A percentile compares a stretch with the other conserved stretches of the same genome.
phyloP scores from a whole-genome alignment of 2,888 invertebrate genomes.

The Cryptocheilus praepositus region DNA sequence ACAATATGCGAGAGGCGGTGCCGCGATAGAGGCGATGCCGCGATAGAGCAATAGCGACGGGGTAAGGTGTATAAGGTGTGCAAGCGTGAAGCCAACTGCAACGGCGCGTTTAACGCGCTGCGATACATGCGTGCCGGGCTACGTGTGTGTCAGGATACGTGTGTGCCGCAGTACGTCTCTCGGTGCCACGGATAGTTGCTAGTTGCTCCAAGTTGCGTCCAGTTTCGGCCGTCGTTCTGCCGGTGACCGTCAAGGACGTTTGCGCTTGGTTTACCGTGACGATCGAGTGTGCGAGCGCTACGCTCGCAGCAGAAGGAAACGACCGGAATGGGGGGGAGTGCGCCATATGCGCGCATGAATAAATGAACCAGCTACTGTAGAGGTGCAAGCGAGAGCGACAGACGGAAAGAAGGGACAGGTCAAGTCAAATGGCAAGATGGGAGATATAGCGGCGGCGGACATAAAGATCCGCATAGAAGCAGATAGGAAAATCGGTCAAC shows the following conservation, averaged over 20 bases:
- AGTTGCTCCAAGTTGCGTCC: neutral
- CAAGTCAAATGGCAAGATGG: too few relatives aligned
- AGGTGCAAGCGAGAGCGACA: too few relatives aligned
- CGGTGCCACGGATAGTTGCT: neutral
- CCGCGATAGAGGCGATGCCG: too few relatives aligned
- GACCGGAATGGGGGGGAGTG: conserved; percentile 9
- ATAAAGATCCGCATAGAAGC: too few relatives aligned
- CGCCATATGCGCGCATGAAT: neutral
- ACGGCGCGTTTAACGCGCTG: too few relatives aligned
- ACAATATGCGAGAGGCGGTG: too few relatives aligned
- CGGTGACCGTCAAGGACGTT: conserved; percentile 56
- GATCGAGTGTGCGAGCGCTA: conserved; percentile 14
- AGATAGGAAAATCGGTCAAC: too few relatives aligned
- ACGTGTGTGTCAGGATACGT: conserved; percentile 15
- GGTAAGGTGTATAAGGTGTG: conserved; percentile 17
- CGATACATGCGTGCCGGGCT: conserved; percentile 23
- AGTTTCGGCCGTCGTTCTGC: conserved; percentile 35
- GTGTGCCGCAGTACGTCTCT: conserved; percentile 24
- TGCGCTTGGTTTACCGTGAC: conserved; percentile 29
- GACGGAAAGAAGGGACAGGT: neutral
- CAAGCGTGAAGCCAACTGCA: conserved; percentile 40
- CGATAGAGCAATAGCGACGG: neutral
- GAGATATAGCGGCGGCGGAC: too few relatives aligned
- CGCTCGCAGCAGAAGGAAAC: conserved; percentile 21
- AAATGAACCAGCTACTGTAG: neutral